These are phyloP conservation scores for Leptopilina boulardi DNA, from an alignment of 1,140 invertebrate genomes.

Conservation along the genomic window DNA sequence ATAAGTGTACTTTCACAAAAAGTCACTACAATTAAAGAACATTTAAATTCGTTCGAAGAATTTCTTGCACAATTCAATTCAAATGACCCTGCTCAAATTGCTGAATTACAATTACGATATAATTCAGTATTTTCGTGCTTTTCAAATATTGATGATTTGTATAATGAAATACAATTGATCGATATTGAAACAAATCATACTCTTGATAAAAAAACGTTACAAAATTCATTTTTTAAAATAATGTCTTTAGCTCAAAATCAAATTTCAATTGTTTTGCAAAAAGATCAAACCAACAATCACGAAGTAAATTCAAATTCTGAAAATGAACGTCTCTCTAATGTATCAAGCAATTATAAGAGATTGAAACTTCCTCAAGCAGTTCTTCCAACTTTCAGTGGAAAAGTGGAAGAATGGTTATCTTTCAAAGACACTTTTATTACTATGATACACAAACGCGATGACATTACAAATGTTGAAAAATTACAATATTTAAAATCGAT, in stretches of 20 bases:
- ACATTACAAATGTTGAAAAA: neutral
- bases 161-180: slow-evolving; percentile 15
- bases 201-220: neutral
- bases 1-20: slow-evolving; percentile 31
- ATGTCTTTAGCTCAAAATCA: neutral
- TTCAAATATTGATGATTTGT: slow-evolving; percentile 27
- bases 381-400: slow-evolving; percentile 33
- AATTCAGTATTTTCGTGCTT: neutral
- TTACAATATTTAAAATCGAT: slow-evolving; percentile 3
- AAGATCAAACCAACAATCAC: neutral
- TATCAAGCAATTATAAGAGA: neutral
- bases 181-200: slow-evolving; percentile 22
- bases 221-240: neutral
- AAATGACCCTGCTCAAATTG: neutral
- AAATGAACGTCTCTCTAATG: neutral
- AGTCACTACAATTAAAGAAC: neutral
- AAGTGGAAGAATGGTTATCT: slow-evolving; percentile 9
- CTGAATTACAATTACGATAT: slow-evolving; percentile 28
- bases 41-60: neutral
- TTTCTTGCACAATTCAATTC: neutral
- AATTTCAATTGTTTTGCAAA: neutral
- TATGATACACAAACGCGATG: slow-evolving; percentile 22
- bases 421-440: slow-evolving; percentile 25
- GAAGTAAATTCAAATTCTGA: neutral
- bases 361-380: slow-evolving; percentile 12